Evolutionary conservation across 92 coral and sea anemone species (phyloP).

Genomic region (Virgularia gustaviana): DNA sequence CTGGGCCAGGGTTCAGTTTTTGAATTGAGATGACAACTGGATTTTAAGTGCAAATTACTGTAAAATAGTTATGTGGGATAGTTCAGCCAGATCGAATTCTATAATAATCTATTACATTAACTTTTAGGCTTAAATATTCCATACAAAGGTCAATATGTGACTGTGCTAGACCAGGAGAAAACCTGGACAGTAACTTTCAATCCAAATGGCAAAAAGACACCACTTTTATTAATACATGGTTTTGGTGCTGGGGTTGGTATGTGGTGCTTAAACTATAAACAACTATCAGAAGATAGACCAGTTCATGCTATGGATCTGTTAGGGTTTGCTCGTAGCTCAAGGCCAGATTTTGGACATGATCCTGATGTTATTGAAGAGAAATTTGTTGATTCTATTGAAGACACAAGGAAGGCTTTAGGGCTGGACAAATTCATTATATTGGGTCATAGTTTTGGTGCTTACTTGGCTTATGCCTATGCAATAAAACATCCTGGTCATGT

Average conservation of each 20-base stretch:
- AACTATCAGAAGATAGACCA: constrained; percentile 66
- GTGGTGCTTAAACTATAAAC: constrained; percentile 79
- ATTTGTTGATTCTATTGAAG: constrained; percentile 81
- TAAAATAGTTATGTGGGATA: too few species aligned
- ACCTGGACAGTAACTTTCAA: constrained; percentile 87
- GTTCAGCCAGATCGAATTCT: too few species aligned
- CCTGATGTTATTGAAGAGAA: constrained; percentile 69
- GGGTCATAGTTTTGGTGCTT: constrained; percentile 97
- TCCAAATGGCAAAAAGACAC: constrained; percentile 62
- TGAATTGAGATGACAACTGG: too few species aligned
- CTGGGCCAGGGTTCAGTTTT: too few species aligned
- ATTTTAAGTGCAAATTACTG: too few species aligned
- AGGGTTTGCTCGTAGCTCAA: constrained; percentile 94
- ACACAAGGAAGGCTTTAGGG: constrained; percentile 79
- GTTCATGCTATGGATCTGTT: constrained; percentile 78
- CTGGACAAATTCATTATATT: constrained; percentile 75
- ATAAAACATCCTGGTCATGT: constrained; percentile 75
- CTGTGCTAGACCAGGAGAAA: constrained; percentile 50
- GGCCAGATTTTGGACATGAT: constrained; percentile 70
- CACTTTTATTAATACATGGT: constrained; percentile 90
- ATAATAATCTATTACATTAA: background rate
- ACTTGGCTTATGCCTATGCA: constrained; percentile 76
- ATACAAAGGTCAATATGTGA: constrained; percentile 67
- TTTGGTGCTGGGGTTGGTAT: constrained; percentile 92
- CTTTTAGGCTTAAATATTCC: constrained; percentile 64